phyloP scores from a whole-genome alignment of 2,797 vertebrate species.

The Ctenopoma kingsleyae region DNA sequence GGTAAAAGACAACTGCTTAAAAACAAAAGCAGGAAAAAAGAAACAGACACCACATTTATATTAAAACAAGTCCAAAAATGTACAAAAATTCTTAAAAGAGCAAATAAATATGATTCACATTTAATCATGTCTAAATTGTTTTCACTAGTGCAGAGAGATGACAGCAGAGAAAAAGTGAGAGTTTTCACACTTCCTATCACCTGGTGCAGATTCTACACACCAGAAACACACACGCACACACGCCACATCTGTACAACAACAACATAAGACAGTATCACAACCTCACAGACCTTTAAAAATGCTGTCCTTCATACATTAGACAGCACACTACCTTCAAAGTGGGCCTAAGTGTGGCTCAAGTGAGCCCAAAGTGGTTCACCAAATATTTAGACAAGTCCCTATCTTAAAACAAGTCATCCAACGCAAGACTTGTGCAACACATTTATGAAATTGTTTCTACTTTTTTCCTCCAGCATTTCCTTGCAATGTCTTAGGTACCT shows the following conservation, averaged over 20 bases:
- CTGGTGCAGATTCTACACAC: constrained; percentile 58
- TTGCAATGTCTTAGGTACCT: constrained; percentile 43
- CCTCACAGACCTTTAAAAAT: constrained; percentile 54
- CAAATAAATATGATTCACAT: constrained; percentile 91
- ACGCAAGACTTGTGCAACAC: constrained; percentile 38
- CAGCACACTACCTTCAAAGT: constrained; percentile 54
- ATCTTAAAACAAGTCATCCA: constrained; percentile 56
- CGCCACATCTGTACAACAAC: constrained; percentile 65
- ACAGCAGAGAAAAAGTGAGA: constrained; percentile 76
- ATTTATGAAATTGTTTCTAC: constrained; percentile 53
- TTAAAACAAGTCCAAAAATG: constrained; percentile 80
- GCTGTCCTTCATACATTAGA: constrained; percentile 64
- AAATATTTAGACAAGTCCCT: constrained; percentile 57
- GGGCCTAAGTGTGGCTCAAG: constrained; percentile 26
- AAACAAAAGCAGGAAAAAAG: constrained; percentile 57
- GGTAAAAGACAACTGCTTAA: constrained; percentile 79
- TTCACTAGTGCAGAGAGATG: constrained; percentile 83
- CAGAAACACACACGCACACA: constrained; percentile 34
- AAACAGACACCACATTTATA: constrained; percentile 75
- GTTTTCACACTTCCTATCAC: constrained; percentile 42
- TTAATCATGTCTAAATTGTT: constrained; percentile 81
- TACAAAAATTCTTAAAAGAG: constrained; percentile 81
- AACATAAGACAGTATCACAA: constrained; percentile 54
- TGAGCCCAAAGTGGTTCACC: constrained; percentile 36
- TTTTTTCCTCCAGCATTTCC: constrained; percentile 40